Evolutionary conservation across 35 echinoderm and acorn worm genomes (phyloP).

Genomic region (Holothuria glaberrima): DNA sequence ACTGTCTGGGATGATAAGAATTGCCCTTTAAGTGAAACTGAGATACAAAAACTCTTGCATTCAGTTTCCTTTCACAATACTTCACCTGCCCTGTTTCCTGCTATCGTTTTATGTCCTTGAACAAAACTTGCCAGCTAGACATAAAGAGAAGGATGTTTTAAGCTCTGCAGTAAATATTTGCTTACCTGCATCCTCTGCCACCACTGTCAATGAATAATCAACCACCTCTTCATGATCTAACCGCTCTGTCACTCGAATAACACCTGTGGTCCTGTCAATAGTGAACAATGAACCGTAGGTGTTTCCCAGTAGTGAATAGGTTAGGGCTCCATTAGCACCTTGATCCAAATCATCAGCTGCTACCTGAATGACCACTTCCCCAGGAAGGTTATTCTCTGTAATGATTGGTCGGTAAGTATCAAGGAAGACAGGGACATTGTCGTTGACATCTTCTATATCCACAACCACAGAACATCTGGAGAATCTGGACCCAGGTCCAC

Average conservation of each 20-base stretch:
- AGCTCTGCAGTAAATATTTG: neutral
- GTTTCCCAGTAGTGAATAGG: slow-evolving; percentile 67
- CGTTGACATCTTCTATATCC: slow-evolving; percentile 83
- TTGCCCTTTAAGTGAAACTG: no score
- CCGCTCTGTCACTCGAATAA: slow-evolving; percentile 61
- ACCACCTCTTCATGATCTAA: slow-evolving; percentile 72
- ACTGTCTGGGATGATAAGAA: no score
- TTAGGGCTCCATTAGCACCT: slow-evolving; percentile 78
- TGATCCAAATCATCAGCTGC: slow-evolving; percentile 74
- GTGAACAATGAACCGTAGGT: slow-evolving; percentile 81
- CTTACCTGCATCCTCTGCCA: slow-evolving; percentile 94
- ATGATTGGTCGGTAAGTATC: slow-evolving; percentile 58
- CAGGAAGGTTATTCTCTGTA: slow-evolving; percentile 75
- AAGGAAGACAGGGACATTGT: slow-evolving; percentile 83
- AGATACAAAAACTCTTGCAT: no score
- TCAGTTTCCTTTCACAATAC: neutral
- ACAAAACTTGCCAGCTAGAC: neutral
- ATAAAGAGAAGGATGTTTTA: no score
- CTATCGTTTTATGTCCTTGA: neutral
- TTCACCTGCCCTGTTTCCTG: neutral
- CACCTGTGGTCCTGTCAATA: slow-evolving; percentile 77
- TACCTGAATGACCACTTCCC: slow-evolving; percentile 62
- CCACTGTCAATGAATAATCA: slow-evolving; percentile 69
- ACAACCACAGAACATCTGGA: slow-evolving; percentile 65
- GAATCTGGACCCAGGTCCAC: slow-evolving; percentile 63